Evolutionary conservation across 2,113 vertebrate species (phyloP).

Genomic region (Hippocampus mohnikei): DNA sequence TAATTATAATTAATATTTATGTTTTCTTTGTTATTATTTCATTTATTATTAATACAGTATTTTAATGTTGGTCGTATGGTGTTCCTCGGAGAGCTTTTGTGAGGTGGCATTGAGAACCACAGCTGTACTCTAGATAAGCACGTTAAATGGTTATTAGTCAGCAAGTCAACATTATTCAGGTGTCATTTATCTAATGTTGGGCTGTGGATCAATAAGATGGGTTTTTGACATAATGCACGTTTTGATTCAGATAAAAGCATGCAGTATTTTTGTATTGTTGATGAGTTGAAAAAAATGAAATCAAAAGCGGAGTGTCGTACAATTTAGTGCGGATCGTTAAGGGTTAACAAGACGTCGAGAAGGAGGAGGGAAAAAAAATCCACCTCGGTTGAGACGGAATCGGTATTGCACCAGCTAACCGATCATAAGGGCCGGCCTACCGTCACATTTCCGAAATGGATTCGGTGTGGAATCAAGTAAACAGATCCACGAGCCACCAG

Average conservation of each 20-base stretch:
- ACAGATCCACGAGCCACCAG: conserved; percentile 22
- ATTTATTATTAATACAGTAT: background rate
- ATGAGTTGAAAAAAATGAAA: background rate
- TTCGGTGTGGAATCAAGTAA: conserved; percentile 27
- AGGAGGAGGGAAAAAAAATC: conserved; percentile 23
- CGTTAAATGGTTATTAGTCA: no score
- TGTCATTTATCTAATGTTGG: no score
- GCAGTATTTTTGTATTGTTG: no score
- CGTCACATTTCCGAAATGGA: conserved; percentile 58
- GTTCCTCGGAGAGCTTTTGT: background rate
- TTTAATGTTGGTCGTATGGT: background rate
- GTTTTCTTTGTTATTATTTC: no score
- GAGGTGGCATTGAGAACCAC: no score
- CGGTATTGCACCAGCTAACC: conserved; percentile 9
- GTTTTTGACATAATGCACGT: background rate
- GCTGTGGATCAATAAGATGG: no score
- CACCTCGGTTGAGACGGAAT: conserved; percentile 35
- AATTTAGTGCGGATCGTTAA: conserved; percentile 25
- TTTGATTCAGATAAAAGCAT: no score
- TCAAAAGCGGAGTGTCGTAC: background rate
- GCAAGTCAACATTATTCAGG: no score
- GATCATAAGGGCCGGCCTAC: conserved; percentile 35
- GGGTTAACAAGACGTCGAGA: conserved; percentile 65
- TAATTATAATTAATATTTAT: no score
- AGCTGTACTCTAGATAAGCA: background rate